These are phyloP conservation scores for Meiosimyza decipiens DNA, from an alignment of 2,888 invertebrate species.

Conservation along the genomic window DNA sequence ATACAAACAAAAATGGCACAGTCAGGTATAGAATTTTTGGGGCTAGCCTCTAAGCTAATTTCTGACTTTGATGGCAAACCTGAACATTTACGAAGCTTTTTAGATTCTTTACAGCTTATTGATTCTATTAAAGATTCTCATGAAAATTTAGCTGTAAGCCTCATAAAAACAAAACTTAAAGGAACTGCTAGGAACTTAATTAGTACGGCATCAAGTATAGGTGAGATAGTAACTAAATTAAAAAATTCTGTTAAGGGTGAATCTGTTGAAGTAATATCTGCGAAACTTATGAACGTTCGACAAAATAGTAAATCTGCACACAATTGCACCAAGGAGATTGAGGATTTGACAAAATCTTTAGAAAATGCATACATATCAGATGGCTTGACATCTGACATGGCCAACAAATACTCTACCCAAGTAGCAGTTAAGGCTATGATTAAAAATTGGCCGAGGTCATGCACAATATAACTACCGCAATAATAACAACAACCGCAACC, in stretches of 20 bases:
- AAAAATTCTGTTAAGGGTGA: constrained; percentile 1
- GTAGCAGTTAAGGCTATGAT: constrained; percentile 37
- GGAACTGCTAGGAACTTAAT: constrained; percentile 19
- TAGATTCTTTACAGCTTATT: background rate
- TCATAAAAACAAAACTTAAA: constrained; percentile 3
- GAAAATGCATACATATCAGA: constrained; percentile 37
- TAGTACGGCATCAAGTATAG: background rate
- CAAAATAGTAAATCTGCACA: constrained; percentile 6
- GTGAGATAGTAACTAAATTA: background rate
- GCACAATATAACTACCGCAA: background rate
- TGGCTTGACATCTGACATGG: constrained; percentile 27
- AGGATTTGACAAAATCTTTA: constrained; percentile 33
- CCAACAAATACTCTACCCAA: constrained; percentile 36
- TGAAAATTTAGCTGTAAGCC: background rate
- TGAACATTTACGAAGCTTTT: background rate
- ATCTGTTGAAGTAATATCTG: background rate
- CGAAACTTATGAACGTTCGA: background rate
- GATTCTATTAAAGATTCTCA: background rate
- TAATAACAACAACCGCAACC: background rate
- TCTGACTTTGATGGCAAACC: background rate
- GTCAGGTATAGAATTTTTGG: background rate
- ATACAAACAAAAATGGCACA: background rate
- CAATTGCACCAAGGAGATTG: constrained; percentile 15
- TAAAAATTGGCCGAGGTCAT: constrained; percentile 27
- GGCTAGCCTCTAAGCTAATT: background rate